Percentiles rank a stretch among this genome's conserved stretches.
Evolutionary conservation across 2,888 invertebrate genomes (phyloP).

Genomic region (Drosophila seclusa): DNA sequence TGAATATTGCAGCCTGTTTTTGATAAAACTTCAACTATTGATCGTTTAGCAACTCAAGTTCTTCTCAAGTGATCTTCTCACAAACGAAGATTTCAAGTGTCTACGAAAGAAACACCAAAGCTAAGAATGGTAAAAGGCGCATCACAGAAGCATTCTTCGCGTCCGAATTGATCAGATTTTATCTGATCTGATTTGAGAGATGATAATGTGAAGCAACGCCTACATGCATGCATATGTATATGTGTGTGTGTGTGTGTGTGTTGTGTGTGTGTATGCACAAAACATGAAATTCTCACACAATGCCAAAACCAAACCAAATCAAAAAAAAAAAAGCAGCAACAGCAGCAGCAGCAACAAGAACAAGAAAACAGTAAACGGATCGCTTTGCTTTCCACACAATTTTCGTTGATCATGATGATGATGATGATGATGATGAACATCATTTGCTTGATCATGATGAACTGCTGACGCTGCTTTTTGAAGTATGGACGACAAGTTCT

Average conservation of each 20-base stretch:
- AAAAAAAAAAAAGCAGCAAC: neutral
- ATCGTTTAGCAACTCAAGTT: slow-evolving; percentile 26
- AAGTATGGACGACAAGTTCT: slow-evolving; percentile 69
- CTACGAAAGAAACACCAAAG: slow-evolving; percentile 10
- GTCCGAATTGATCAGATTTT: slow-evolving; percentile 36
- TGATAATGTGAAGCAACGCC: slow-evolving; percentile 36
- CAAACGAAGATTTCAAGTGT: slow-evolving; percentile 37
- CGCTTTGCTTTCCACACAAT: slow-evolving; percentile 61
- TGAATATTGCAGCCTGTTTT: neutral
- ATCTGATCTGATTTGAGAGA: slow-evolving; percentile 24
- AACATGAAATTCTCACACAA: slow-evolving; percentile 44
- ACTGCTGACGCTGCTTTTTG: slow-evolving; percentile 72
- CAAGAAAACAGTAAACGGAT: slow-evolving; percentile 33
- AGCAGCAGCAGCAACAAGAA: slow-evolving; percentile 2
- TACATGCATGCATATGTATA: slow-evolving; percentile 3
- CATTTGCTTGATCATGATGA: slow-evolving; percentile 29
- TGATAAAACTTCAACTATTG: slow-evolving; percentile 24
- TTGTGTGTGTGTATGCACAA: slow-evolving; percentile 14
- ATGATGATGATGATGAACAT: slow-evolving; percentile 8
- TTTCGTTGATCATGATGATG: slow-evolving; percentile 31
- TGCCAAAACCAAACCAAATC: slow-evolving; percentile 19
- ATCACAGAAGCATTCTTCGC: slow-evolving; percentile 7
- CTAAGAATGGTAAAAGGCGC: slow-evolving; percentile 7
- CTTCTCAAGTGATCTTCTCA: slow-evolving; percentile 32
- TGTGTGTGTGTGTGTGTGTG: neutral